Percentiles rank a stretch among this genome's conserved stretches.
These are phyloP conservation scores for Lamprologus lemairii DNA, from an alignment of 2,113 vertebrate genomes.

Conservation along the genomic window DNA sequence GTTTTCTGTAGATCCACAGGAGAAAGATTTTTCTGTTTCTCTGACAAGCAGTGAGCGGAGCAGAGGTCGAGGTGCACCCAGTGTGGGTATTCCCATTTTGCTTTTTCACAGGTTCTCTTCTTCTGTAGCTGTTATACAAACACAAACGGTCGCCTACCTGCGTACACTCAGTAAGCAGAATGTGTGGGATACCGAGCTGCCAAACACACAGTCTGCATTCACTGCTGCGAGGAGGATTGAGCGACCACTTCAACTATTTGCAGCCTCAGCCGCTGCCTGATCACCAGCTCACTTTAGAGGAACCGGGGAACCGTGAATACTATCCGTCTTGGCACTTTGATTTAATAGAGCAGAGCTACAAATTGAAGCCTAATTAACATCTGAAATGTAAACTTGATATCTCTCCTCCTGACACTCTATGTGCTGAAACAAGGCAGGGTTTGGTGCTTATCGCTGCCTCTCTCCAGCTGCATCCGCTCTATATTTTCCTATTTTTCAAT, in stretches of 20 bases:
- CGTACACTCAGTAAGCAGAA: constrained; percentile 10
- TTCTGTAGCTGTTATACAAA: constrained; percentile 37
- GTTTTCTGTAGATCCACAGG: background rate
- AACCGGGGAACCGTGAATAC: constrained; percentile 12
- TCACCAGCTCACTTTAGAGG: background rate
- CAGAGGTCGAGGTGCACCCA: background rate
- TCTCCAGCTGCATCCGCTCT: constrained; percentile 33
- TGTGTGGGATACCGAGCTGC: constrained; percentile 25
- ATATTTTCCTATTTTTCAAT: constrained; percentile 1
- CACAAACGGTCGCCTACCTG: constrained; percentile 47
- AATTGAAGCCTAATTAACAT: constrained; percentile 46
- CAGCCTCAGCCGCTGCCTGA: background rate
- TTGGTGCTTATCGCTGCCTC: constrained; percentile 5
- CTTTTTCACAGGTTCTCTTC: constrained; percentile 31
- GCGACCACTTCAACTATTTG: background rate
- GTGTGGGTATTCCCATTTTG: constrained; percentile 46
- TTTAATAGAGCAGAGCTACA: constrained; percentile 32
- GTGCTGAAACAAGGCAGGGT: background rate
- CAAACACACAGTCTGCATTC: constrained; percentile 17
- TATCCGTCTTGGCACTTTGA: constrained; percentile 27
- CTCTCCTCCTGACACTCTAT: background rate
- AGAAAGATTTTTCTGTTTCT: background rate
- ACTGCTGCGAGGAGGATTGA: background rate
- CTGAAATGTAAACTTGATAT: constrained; percentile 41
- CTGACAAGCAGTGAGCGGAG: background rate